phyloP scores from a whole-genome alignment of 2,888 invertebrate genomes.

The Phania funesta region DNA sequence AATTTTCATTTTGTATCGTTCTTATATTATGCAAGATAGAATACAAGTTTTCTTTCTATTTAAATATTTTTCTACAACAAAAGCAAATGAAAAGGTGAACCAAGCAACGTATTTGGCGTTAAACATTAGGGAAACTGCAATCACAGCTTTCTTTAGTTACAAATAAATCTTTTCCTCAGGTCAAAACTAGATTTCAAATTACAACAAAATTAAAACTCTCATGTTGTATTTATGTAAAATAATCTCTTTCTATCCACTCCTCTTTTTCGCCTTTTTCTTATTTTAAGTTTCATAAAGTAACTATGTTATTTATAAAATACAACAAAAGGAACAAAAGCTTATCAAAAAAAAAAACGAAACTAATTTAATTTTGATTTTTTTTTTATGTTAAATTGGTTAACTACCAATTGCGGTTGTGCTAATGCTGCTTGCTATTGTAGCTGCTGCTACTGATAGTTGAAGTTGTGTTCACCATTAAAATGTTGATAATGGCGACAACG shows the following conservation, averaged over 20 bases:
- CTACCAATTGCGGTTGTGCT: conserved; percentile 48
- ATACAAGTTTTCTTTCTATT: no score
- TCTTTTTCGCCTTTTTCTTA: background rate
- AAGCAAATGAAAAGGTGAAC: no score
- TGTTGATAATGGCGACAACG: conserved; percentile 50
- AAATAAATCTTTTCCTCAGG: no score
- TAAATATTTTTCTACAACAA: no score
- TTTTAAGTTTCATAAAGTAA: conserved; percentile 42
- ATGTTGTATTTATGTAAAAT: background rate
- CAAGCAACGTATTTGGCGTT: no score
- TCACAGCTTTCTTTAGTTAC: no score
- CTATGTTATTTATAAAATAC: conserved; percentile 47
- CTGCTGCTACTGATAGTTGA: no score
- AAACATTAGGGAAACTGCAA: no score
- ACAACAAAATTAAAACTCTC: conserved; percentile 19
- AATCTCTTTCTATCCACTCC: conserved; percentile 1
- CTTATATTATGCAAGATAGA: no score
- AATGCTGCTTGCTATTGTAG: background rate
- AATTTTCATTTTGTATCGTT: no score
- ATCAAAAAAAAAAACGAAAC: no score
- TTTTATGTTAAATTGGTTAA: conserved; percentile 57
- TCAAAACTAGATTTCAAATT: no score
- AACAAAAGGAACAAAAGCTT: conserved; percentile 27
- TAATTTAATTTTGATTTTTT: conserved; percentile 59
- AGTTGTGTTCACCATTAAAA: conserved; percentile 19